phyloP scores from a whole-genome alignment of 2,888 invertebrate genomes.

The Sipha maydis region DNA sequence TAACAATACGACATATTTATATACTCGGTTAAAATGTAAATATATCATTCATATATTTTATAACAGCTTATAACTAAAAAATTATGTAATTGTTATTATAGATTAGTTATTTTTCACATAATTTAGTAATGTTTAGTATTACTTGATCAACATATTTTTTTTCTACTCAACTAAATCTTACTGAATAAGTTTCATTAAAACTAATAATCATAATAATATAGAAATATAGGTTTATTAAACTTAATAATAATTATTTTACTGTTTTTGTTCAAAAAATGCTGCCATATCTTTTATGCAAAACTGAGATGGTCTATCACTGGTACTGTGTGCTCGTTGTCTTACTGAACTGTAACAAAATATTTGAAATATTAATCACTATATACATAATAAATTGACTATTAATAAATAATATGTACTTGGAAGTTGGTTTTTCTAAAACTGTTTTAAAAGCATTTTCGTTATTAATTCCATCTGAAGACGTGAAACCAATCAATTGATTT shows the following conservation, averaged over 20 bases:
- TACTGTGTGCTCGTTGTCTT: slow-evolving; percentile 64
- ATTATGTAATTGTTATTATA: slow-evolving; percentile 36
- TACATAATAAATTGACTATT: neutral
- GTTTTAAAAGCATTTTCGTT: slow-evolving; percentile 37
- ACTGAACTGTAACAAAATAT: slow-evolving; percentile 62
- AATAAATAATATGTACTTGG: slow-evolving; percentile 42
- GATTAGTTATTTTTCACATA: slow-evolving; percentile 34
- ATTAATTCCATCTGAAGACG: slow-evolving; percentile 22
- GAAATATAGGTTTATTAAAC: slow-evolving; percentile 45
- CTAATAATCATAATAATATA: slow-evolving; percentile 9
- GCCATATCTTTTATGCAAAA: slow-evolving; percentile 85
- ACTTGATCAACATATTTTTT: neutral
- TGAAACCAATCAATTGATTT: slow-evolving; percentile 63
- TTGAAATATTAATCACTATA: neutral
- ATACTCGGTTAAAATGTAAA: slow-evolving; percentile 34
- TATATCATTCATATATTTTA: slow-evolving; percentile 41
- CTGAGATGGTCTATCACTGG: slow-evolving; percentile 71
- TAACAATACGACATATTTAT: slow-evolving; percentile 28
- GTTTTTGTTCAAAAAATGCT: slow-evolving; percentile 76
- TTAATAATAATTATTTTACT: slow-evolving; percentile 55
- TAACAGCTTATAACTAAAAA: slow-evolving; percentile 48
- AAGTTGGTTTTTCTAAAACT: slow-evolving; percentile 17
- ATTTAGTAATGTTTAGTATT: slow-evolving; percentile 17
- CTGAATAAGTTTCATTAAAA: neutral
- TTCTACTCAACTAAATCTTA: neutral